Percentiles rank a stretch among this genome's conserved stretches.
Conservation (phyloP, 2,888 invertebrate genomes). For the Diabrotica balteata region DNA sequence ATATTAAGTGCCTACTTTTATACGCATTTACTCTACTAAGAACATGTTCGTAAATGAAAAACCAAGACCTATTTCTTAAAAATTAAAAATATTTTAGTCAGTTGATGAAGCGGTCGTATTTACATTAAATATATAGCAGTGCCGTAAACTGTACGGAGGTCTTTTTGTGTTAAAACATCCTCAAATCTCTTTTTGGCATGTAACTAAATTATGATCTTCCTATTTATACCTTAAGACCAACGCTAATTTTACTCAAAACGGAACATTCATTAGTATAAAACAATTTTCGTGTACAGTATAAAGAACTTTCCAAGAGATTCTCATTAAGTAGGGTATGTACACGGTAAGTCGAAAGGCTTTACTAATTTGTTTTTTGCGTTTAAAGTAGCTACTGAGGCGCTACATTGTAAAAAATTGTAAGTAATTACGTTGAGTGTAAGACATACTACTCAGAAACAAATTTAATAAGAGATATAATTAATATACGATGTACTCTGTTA, state of each 20-base stretch:
- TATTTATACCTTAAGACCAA: not conserved
- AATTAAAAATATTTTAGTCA: too few species aligned
- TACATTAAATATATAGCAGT: too few species aligned
- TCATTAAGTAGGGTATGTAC: constrained; percentile 10
- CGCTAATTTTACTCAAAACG: constrained; percentile 1
- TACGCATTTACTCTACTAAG: too few species aligned
- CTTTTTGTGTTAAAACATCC: not conserved
- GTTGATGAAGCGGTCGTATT: too few species aligned
- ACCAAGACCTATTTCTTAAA: too few species aligned
- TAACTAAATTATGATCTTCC: not conserved
- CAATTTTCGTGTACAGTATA: constrained; percentile 8
- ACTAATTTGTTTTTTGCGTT: constrained; percentile 36
- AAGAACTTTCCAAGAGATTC: not conserved
- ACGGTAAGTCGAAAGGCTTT: constrained; percentile 20
- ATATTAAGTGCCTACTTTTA: too few species aligned
- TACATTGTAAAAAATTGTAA: too few species aligned
- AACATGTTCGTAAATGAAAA: too few species aligned
- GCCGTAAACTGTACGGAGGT: not conserved
- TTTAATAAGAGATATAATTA: too few species aligned
- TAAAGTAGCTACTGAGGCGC: constrained; percentile 24
- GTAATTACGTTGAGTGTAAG: too few species aligned
- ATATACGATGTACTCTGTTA: too few species aligned
- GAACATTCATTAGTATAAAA: constrained; percentile 4
- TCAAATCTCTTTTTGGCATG: constrained; percentile 1
- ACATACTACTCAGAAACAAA: too few species aligned